Evolutionary conservation across 2,888 invertebrate species (phyloP).

Genomic region (Shargacucullia verbasci): DNA sequence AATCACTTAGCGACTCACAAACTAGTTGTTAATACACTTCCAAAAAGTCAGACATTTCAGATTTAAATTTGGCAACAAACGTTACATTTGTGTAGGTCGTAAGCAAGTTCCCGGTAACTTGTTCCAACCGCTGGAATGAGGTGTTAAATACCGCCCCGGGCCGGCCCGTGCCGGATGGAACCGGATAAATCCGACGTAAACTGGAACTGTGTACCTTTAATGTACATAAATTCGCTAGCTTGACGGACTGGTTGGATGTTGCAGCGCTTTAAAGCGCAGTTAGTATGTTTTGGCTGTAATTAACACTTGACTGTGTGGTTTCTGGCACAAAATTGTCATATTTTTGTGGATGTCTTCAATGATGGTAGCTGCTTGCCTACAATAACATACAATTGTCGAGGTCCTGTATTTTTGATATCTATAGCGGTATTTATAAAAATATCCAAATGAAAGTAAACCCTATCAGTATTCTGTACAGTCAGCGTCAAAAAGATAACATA

Average conservation of each 20-base stretch:
- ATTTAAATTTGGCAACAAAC: conserved; percentile 54
- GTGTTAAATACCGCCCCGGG: conserved; percentile 75
- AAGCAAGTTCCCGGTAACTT: conserved; percentile 59
- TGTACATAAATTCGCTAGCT: conserved; percentile 53
- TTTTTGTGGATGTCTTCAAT: too few relatives aligned
- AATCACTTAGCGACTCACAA: conserved; percentile 44
- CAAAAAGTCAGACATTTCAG: conserved; percentile 62
- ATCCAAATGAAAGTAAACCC: too few relatives aligned
- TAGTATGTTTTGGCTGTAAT: conserved; percentile 35
- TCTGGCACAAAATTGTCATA: too few relatives aligned
- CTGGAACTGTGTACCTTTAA: conserved; percentile 57
- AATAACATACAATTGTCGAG: too few relatives aligned
- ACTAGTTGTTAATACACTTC: conserved; percentile 66
- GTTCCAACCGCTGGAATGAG: conserved; percentile 71
- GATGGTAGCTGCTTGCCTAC: too few relatives aligned
- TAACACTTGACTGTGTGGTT: conserved; percentile 3
- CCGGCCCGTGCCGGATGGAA: conserved; percentile 64
- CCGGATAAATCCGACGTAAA: conserved; percentile 65
- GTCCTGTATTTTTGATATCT: too few relatives aligned
- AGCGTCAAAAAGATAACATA: too few relatives aligned
- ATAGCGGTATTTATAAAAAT: too few relatives aligned
- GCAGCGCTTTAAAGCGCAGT: conserved; percentile 31
- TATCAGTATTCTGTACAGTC: too few relatives aligned
- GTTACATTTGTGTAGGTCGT: conserved; percentile 47
- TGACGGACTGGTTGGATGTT: conserved; percentile 53